Evolutionary conservation across 1,140 invertebrate species (phyloP).

Genomic region (Drosophila elegans): DNA sequence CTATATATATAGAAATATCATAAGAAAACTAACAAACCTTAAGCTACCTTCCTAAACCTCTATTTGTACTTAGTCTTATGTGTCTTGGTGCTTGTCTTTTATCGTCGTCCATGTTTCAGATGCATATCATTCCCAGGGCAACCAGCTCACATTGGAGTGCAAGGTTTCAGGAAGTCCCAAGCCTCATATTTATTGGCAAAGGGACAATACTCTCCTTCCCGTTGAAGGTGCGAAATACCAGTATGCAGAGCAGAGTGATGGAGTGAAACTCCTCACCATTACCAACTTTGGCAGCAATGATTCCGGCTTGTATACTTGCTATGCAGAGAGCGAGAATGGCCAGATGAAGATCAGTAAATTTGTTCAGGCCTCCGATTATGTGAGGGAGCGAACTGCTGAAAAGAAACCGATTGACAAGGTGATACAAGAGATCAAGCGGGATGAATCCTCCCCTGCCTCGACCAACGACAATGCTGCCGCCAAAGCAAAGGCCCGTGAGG

Average conservation of each 20-base stretch:
- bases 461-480: slow-evolving; percentile 17
- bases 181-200: slow-evolving; percentile 90
- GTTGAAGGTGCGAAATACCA: slow-evolving; percentile 86
- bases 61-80: slow-evolving; percentile 56
- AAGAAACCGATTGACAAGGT: slow-evolving; percentile 54
- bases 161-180: slow-evolving; percentile 82
- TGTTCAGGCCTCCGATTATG: slow-evolving; percentile 73
- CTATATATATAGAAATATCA: slow-evolving; percentile 8
- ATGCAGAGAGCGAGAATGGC: slow-evolving; percentile 78
- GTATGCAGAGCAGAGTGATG: slow-evolving; percentile 59
- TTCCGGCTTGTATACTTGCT: slow-evolving; percentile 77
- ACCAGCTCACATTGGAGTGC: slow-evolving; percentile 76
- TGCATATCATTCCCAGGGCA: slow-evolving; percentile 76
- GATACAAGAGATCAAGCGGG: slow-evolving; percentile 40
- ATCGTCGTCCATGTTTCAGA: slow-evolving; percentile 58
- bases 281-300: slow-evolving; percentile 56
- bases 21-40: slow-evolving; percentile 37
- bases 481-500: slow-evolving; percentile 65
- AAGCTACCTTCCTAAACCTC: not conserved
- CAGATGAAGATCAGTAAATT: slow-evolving; percentile 84
- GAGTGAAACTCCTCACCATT: slow-evolving; percentile 73
- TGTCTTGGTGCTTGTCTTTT: slow-evolving; percentile 43
- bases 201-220: slow-evolving; percentile 88
- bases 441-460: not conserved
- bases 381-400: slow-evolving; percentile 49